Conservation (phyloP, 2,113 vertebrate genomes). For the Brachyistius frenatus region DNA sequence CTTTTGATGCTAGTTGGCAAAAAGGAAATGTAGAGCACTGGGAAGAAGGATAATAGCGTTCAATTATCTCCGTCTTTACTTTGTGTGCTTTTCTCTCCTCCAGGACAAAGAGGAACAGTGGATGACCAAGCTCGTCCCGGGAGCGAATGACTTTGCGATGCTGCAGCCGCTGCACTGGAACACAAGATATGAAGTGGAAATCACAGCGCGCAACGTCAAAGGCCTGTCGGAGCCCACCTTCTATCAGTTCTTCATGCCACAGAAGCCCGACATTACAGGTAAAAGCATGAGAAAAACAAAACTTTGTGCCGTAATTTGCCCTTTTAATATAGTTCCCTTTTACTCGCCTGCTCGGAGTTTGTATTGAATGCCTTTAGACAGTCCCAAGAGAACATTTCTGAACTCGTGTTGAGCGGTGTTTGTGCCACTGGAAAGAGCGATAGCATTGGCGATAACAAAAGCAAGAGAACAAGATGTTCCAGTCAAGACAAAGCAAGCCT, state of each 20-base stretch:
- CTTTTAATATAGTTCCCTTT: too few relatives aligned
- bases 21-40: neutral
- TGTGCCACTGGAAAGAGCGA: neutral
- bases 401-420: neutral
- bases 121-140: conserved; percentile 95
- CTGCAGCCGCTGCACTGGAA: conserved; percentile 97
- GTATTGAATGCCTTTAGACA: neutral
- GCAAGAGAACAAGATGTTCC: conserved; percentile 45
- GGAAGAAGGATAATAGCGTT: too few relatives aligned
- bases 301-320: neutral
- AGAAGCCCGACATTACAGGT: conserved; percentile 98
- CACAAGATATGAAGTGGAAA: conserved; percentile 96
- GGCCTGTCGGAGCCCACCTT: conserved; percentile 96
- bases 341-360: neutral
- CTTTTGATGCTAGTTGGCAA: neutral
- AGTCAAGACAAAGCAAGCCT: conserved; percentile 42
- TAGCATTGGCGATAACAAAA: conserved; percentile 39
- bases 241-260: conserved; percentile 97
- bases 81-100: conserved; percentile 35
- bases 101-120: conserved; percentile 98
- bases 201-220: conserved; percentile 95
- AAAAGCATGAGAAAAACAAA: conserved; percentile 59
- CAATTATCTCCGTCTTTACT: too few relatives aligned
- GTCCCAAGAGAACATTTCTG: neutral
- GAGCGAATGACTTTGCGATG: conserved; percentile 93